Evolutionary conservation across 1,140 invertebrate genomes (phyloP).

Genomic region (Diabrotica undecimpunctata): DNA sequence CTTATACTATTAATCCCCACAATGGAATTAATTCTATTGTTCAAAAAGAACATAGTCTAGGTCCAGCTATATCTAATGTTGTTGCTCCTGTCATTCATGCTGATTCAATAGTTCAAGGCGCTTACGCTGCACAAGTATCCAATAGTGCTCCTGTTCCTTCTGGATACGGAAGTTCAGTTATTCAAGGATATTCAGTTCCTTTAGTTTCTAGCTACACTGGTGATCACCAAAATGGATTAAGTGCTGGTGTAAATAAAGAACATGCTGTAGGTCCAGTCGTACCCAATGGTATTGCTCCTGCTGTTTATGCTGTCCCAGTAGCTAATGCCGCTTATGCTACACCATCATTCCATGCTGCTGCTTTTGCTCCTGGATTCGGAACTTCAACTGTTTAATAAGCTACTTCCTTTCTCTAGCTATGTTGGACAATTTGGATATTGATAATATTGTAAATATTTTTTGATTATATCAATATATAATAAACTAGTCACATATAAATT

Average conservation of each 20-base stretch:
- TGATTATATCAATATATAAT: too few species aligned
- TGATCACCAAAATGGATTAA: not conserved
- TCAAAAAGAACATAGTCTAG: slow-evolving; percentile 41
- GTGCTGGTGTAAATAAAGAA: not conserved
- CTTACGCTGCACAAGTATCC: slow-evolving; percentile 7
- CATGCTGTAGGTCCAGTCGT: not conserved
- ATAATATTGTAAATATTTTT: too few species aligned
- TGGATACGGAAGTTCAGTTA: not conserved
- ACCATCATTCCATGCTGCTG: too few species aligned
- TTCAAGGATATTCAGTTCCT: slow-evolving; percentile 18
- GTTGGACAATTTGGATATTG: too few species aligned
- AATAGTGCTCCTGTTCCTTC: slow-evolving; percentile 7
- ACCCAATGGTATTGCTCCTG: not conserved
- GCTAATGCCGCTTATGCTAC: too few species aligned
- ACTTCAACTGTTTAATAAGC: too few species aligned
- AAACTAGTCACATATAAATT: too few species aligned
- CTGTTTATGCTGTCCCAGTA: not conserved
- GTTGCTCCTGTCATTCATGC: slow-evolving; percentile 15
- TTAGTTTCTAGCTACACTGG: slow-evolving; percentile 34
- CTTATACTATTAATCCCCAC: not conserved
- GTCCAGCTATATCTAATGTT: slow-evolving; percentile 6
- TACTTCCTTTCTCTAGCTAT: not conserved
- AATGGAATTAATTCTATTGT: slow-evolving; percentile 7
- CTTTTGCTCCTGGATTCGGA: not conserved
- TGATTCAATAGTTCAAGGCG: slow-evolving; percentile 20